Base-by-base conservation (phyloP, 92 coral and sea anemone species). In the Porites divaricata region DNA sequence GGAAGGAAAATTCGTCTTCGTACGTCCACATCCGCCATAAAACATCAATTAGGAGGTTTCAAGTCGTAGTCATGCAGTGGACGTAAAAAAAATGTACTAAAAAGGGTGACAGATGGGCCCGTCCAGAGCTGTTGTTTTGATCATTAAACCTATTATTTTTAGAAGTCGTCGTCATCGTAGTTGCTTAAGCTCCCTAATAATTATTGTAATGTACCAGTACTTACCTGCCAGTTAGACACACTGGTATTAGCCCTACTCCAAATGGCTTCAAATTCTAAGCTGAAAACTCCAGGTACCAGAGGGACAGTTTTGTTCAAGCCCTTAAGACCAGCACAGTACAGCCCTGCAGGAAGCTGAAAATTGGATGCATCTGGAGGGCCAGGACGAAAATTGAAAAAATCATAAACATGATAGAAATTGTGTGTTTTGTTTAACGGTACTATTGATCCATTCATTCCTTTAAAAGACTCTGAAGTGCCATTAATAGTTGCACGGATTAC, bases 401-500 rank as follows among this genome's bases (percentile, higher is more conserved):
- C 98, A 45, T 94, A 94, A 28, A 94, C 89, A 51, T 91, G 89
- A 74, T 73, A 76, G 79, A 92, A 94, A 17, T 85, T 65, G 49
- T 74, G 92, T 9, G 90, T 85, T 20, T 35, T 35, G 69, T 83
- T 90, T 21, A 51, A n/a, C 9, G n/a, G 6, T 11, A 8, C n/a
- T 1, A 13, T 5, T 19, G 63, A 45, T 25, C 74, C 74, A 79
- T 79, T 79, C 24, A 17, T 45, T 21, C 56, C 2, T 24, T 48
- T 3, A 28, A 12, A 16, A 20, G 23, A 28, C 17, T 50, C 9
- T 51, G 86, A 78, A 49, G 93, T 89, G 21, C 97, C 97, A 74
- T 93, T 91, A 61, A 91, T 68, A 13, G 74, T 84, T 13, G 97
- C 95, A 50, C 97, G 89, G 2, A 93, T 89, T 14, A 93, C 95